These are phyloP conservation scores for Coilia nasus DNA, from an alignment of 2,797 vertebrate genomes.

Conservation along the genomic window DNA sequence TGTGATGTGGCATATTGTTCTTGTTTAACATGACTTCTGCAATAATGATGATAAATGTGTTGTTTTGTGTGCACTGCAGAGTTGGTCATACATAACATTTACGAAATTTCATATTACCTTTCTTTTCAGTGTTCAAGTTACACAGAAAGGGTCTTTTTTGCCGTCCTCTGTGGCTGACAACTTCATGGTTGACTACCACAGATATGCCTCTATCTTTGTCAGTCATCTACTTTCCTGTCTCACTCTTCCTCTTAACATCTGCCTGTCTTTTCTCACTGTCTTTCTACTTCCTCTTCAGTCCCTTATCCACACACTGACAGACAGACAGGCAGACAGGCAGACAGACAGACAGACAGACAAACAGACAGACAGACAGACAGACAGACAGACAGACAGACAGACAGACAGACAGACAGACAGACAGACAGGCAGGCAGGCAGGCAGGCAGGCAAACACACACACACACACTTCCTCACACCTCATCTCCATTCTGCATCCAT, in stretches of 20 bases:
- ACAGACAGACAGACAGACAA: slow-evolving; percentile 26
- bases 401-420: slow-evolving; percentile 37
- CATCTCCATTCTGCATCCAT: too few species aligned
- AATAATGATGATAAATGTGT: neutral
- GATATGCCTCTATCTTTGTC: too few species aligned
- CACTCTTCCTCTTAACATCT: too few species aligned
- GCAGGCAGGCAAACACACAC: slow-evolving; percentile 35
- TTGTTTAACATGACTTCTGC: neutral
- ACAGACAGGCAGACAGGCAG: neutral
- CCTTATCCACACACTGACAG: neutral
- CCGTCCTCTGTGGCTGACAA: too few species aligned
- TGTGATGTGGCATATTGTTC: neutral
- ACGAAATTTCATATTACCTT: neutral
- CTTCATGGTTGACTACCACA: too few species aligned
- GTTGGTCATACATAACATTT: too few species aligned
- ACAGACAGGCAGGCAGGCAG: slow-evolving; percentile 34
- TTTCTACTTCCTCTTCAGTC: too few species aligned
- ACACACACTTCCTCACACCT: slow-evolving; percentile 18
- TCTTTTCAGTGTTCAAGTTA: neutral
- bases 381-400: slow-evolving; percentile 35
- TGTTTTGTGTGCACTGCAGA: too few species aligned
- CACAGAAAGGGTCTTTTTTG: too few species aligned
- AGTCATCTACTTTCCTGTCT: too few species aligned
- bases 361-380: slow-evolving; percentile 37
- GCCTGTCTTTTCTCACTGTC: too few species aligned